Evolutionary conservation across 2,113 vertebrate species (phyloP).

Genomic region (Etheostoma cragini): DNA sequence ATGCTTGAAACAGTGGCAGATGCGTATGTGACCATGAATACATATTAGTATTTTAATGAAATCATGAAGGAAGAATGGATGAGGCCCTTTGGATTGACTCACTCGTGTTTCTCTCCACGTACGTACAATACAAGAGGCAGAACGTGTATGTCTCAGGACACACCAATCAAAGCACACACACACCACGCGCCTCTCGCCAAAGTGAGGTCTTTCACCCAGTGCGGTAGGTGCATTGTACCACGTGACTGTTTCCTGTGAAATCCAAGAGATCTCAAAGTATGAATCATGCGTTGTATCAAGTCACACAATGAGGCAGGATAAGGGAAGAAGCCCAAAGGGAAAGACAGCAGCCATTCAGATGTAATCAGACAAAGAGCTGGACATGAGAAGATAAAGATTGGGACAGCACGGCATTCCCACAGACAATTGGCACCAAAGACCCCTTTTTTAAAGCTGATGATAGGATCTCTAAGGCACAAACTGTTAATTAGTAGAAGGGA

Average conservation of each 20-base stretch:
- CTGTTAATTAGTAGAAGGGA: constrained; percentile 8
- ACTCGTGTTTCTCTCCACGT: constrained; percentile 4
- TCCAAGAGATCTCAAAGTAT: constrained; percentile 52
- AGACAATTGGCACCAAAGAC: constrained; percentile 45
- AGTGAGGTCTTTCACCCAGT: constrained; percentile 10
- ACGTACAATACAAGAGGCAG: background rate
- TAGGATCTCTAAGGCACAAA: constrained; percentile 31
- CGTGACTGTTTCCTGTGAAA: constrained; percentile 63
- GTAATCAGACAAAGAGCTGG: constrained; percentile 69
- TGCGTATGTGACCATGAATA: constrained; percentile 6
- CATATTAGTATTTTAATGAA: constrained; percentile 8
- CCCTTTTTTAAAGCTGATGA: constrained; percentile 21
- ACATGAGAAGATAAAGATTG: constrained; percentile 68
- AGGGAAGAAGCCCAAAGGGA: constrained; percentile 60
- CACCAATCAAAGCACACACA: constrained; percentile 4
- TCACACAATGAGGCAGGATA: constrained; percentile 63
- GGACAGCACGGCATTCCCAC: constrained; percentile 50
- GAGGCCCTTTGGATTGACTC: background rate
- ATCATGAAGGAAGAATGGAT: constrained; percentile 4
- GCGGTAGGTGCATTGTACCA: constrained; percentile 32
- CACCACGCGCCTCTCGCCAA: background rate
- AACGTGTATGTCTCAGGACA: constrained; percentile 5
- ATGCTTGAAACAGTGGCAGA: background rate
- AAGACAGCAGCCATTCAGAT: constrained; percentile 60
- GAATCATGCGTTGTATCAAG: constrained; percentile 61